Conservation (phyloP, 1,140 invertebrate genomes). For the Cepaea nemoralis region DNA sequence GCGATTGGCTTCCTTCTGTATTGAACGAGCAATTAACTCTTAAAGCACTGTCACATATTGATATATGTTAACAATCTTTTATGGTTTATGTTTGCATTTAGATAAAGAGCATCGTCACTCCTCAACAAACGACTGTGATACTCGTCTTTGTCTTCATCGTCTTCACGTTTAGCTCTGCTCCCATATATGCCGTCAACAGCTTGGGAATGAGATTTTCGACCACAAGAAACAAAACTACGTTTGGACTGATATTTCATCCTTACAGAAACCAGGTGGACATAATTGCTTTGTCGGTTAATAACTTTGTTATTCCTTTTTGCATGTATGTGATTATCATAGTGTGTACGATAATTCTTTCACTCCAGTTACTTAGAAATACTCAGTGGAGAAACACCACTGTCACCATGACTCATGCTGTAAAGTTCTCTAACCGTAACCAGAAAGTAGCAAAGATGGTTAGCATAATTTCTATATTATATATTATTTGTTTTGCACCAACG, state of each 20-base stretch:
- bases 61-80: too few species aligned
- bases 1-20: too few species aligned
- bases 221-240: too few species aligned
- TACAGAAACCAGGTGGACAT: not conserved
- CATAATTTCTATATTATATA: not conserved
- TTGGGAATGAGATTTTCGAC: too few species aligned
- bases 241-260: not conserved
- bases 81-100: too few species aligned
- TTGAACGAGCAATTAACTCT: too few species aligned
- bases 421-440: not conserved
- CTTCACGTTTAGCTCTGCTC: too few species aligned
- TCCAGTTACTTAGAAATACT: not conserved
- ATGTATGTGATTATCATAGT: not conserved
- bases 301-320: not conserved
- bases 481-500: not conserved
- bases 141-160: too few species aligned
- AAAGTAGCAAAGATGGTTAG: not conserved
- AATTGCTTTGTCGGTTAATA: not conserved
- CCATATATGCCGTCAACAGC: too few species aligned
- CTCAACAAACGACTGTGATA: too few species aligned
- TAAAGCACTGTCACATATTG: too few species aligned
- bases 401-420: not conserved
- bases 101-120: too few species aligned
- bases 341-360: not conserved
- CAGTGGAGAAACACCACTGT: not conserved